phyloP scores from a whole-genome alignment of 1,140 invertebrate genomes.

The Drosophila melanogaster region Release_6_plus_ISO1_MT NC_004354.4:4135001-4135500 shows the following conservation, averaged over 20 bases:
- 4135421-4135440: slow-evolving; percentile 88
- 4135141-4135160: slow-evolving; percentile 6
- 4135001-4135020: background rate
- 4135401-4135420: slow-evolving; percentile 88
- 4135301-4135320: background rate
- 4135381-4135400: slow-evolving; percentile 11
- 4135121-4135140: background rate
- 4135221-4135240: background rate
- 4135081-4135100: background rate
- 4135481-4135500: slow-evolving; percentile 91
- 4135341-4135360: slow-evolving; percentile 8
- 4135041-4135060: too few relatives aligned
- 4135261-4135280: background rate
- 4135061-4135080: background rate
- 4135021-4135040: too few relatives aligned
- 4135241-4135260: slow-evolving; percentile 8
- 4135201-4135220: slow-evolving; percentile 7
- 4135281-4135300: background rate
- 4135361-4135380: background rate
- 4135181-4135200: slow-evolving; percentile 13
- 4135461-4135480: slow-evolving; percentile 90
- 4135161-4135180: slow-evolving; percentile 38
- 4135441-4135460: slow-evolving; percentile 90
- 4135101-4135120: background rate
- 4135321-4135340: slow-evolving; percentile 11